A percentile compares a stretch with the other conserved stretches of the same genome.
These are phyloP conservation scores for Calephelis nemesis DNA, from an alignment of 1,140 invertebrate genomes.

Conservation along the genomic window DNA sequence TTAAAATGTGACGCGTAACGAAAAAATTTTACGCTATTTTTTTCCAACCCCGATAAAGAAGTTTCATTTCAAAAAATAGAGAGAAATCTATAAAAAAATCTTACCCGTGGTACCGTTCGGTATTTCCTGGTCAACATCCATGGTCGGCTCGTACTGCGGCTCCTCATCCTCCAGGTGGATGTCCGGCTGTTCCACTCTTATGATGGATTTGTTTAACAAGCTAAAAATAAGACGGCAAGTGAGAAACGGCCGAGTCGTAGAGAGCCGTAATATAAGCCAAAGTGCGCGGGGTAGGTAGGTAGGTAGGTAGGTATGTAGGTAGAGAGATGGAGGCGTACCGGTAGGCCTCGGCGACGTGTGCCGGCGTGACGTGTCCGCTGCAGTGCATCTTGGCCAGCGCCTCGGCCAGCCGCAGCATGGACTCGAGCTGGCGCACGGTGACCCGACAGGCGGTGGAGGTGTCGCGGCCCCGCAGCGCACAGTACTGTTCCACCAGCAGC, in stretches of 20 bases:
- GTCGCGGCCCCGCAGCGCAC: constrained; percentile 91
- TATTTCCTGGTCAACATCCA: constrained; percentile 78
- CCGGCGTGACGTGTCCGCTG: constrained; percentile 89
- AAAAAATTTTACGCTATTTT: too few relatives aligned
- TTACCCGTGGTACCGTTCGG: constrained; percentile 42
- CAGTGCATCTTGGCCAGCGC: constrained; percentile 98
- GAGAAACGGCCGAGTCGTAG: too few relatives aligned
- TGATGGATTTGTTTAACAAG: constrained; percentile 98
- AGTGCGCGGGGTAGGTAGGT: neutral
- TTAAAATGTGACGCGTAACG: too few relatives aligned
- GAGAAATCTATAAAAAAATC: neutral
- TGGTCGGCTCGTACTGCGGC: constrained; percentile 70
- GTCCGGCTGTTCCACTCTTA: constrained; percentile 98
- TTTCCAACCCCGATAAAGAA: too few relatives aligned
- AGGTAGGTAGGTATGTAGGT: neutral
- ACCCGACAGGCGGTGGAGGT: constrained; percentile 92
- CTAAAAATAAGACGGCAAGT: constrained; percentile 59
- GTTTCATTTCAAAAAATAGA: neutral
- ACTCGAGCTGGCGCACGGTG: constrained; percentile 99
- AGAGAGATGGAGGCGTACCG: constrained; percentile 38
- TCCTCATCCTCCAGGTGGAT: constrained; percentile 94
- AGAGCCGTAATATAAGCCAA: too few relatives aligned
- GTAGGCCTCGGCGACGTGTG: constrained; percentile 96
- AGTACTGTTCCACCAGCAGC: constrained; percentile 94
- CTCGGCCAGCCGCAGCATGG: constrained; percentile 97